Conservation (phyloP, 2,888 invertebrate genomes). For the Protophormia terraenovae region DNA sequence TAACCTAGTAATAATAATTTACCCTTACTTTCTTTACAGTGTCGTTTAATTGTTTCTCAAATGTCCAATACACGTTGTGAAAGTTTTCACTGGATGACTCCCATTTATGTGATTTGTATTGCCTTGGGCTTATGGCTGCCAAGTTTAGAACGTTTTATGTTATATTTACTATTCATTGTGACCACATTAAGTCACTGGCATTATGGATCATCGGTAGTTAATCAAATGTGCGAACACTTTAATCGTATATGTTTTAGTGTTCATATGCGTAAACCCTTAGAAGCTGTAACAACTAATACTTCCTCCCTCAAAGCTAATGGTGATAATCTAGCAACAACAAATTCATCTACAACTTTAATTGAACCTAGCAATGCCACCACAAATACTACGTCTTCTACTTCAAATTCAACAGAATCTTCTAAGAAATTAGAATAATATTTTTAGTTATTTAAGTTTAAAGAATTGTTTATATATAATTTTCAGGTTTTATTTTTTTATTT, state of each 20-base stretch:
- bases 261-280: constrained; percentile 63
- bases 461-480: neutral
- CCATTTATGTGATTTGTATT: constrained; percentile 76
- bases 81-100: constrained; percentile 83
- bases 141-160: constrained; percentile 85
- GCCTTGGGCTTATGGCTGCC: constrained; percentile 77
- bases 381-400: constrained; percentile 14
- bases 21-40: constrained; percentile 84
- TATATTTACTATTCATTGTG: constrained; percentile 87
- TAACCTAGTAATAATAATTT: too few species aligned
- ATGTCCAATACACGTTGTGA: constrained; percentile 97
- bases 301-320: constrained; percentile 43
- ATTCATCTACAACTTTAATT: constrained; percentile 66
- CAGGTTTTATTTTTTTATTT: neutral
- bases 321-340: constrained; percentile 49
- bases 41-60: constrained; percentile 97
- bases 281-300: neutral
- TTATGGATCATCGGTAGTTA: constrained; percentile 96
- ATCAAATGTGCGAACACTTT: constrained; percentile 97
- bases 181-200: constrained; percentile 92
- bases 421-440: constrained; percentile 62
- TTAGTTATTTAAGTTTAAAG: constrained; percentile 49
- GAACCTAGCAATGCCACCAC: neutral
- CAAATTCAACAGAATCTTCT: constrained; percentile 21
- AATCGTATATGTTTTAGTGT: constrained; percentile 91